A percentile compares a stretch with the other conserved stretches of the same genome.
Evolutionary conservation across 2,888 invertebrate genomes (phyloP).

Genomic region (Amiota minor): DNA sequence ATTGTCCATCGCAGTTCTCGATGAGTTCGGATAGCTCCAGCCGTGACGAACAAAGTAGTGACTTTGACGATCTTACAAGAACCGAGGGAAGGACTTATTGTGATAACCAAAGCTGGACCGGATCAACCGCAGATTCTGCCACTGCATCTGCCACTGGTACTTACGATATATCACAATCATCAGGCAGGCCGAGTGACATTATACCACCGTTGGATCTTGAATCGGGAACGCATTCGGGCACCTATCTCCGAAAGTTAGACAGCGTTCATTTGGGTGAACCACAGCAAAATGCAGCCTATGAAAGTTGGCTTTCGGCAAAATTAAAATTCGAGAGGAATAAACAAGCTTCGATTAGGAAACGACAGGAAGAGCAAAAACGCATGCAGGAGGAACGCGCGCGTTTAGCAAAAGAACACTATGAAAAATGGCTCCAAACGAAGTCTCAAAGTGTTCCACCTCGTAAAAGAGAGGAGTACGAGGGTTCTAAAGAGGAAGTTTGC

Average conservation of each 20-base stretch:
- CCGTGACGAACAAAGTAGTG: conserved; percentile 40
- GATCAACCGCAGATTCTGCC: neutral
- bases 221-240: conserved; percentile 50
- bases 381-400: conserved; percentile 56
- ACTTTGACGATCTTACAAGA: neutral
- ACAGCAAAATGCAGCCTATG: conserved; percentile 61
- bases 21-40: conserved; percentile 37
- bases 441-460: conserved; percentile 8
- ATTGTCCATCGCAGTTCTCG: neutral
- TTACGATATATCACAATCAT: conserved; percentile 34
- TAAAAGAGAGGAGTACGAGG: neutral
- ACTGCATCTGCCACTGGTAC: neutral
- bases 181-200: conserved; percentile 44
- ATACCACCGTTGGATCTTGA: conserved; percentile 62
- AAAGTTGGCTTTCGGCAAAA: conserved; percentile 69
- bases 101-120: conserved; percentile 37
- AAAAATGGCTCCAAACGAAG: conserved; percentile 65
- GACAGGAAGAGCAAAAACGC: conserved; percentile 44
- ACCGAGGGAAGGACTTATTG: conserved; percentile 22
- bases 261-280: conserved; percentile 19
- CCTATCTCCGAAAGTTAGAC: conserved; percentile 41
- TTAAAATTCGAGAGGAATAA: conserved; percentile 42
- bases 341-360: conserved; percentile 41
- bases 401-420: conserved; percentile 58
- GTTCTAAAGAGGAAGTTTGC: conserved; percentile 11